phyloP scores from a whole-genome alignment of 2,797 vertebrate species.

The Dallia pectoralis region DNA sequence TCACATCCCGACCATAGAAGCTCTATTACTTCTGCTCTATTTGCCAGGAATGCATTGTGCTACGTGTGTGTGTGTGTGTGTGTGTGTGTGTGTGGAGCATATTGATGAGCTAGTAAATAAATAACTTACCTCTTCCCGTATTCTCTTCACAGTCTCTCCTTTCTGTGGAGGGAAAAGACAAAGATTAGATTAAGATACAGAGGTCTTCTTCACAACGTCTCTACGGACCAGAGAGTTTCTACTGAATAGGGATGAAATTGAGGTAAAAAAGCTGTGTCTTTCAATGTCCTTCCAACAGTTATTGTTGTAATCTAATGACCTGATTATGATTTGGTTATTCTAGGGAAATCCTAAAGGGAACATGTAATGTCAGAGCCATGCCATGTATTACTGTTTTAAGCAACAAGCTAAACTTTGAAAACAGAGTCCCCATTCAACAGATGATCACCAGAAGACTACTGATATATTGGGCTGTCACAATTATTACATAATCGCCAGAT shows the following conservation, averaged over 20 bases:
- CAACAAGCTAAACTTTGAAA: no score
- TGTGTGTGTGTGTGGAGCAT: background rate
- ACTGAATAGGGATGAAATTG: no score
- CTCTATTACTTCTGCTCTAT: no score
- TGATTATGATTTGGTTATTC: background rate
- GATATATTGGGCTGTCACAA: no score
- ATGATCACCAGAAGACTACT: no score
- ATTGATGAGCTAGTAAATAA: background rate
- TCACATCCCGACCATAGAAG: no score
- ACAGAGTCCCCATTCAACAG: no score
- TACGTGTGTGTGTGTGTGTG: slow-evolving; percentile 20
- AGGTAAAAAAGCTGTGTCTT: background rate
- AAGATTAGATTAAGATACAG: background rate
- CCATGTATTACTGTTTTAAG: no score
- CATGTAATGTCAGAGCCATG: background rate
- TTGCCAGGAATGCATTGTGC: no score
- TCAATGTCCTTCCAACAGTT: background rate
- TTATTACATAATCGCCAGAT: no score
- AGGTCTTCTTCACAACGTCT: background rate
- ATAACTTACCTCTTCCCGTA: slow-evolving; percentile 91
- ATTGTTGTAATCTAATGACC: background rate
- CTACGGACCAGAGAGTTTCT: no score
- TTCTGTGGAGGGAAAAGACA: slow-evolving; percentile 77
- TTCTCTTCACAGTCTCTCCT: slow-evolving; percentile 95
- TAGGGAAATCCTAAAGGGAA: background rate